Conservation (phyloP, 2,888 invertebrate species). For the Autographa gamma region DNA sequence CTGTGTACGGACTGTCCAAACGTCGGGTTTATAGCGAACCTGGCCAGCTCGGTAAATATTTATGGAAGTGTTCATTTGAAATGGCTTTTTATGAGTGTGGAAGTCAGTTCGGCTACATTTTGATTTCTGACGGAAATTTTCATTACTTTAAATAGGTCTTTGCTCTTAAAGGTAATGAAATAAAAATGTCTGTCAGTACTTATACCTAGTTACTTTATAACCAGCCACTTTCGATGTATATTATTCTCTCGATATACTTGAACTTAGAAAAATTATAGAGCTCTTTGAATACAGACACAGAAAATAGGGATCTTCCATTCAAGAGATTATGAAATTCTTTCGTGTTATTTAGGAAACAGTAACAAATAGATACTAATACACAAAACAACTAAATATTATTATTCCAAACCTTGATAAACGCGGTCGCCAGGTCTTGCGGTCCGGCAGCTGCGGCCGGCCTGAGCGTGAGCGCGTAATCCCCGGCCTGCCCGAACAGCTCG, state of each 20-base stretch:
- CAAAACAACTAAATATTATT: no score
- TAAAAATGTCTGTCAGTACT: no score
- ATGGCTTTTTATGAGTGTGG: constrained; percentile 57
- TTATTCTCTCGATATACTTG: no score
- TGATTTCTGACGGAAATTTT: constrained; percentile 43
- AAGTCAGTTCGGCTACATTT: constrained; percentile 51
- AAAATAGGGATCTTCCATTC: no score
- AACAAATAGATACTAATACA: no score
- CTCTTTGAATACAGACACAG: no score
- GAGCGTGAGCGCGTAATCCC: constrained; percentile 93
- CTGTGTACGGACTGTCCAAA: constrained; percentile 29
- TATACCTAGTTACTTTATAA: no score
- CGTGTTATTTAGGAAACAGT: no score
- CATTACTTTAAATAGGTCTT: constrained; percentile 20
- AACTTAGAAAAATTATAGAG: no score
- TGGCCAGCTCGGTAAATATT: constrained; percentile 65
- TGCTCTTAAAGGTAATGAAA: not conserved
- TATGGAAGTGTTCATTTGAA: constrained; percentile 64
- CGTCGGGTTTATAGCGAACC: constrained; percentile 47
- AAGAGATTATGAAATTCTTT: no score
- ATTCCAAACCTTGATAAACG: constrained; percentile 90
- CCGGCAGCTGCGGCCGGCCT: constrained; percentile 91
- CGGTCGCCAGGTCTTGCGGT: constrained; percentile 90
- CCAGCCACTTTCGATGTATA: no score
- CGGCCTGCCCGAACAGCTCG: constrained; percentile 94